Conservation (phyloP, 2,888 invertebrate genomes). For the Troilus luridus region DNA sequence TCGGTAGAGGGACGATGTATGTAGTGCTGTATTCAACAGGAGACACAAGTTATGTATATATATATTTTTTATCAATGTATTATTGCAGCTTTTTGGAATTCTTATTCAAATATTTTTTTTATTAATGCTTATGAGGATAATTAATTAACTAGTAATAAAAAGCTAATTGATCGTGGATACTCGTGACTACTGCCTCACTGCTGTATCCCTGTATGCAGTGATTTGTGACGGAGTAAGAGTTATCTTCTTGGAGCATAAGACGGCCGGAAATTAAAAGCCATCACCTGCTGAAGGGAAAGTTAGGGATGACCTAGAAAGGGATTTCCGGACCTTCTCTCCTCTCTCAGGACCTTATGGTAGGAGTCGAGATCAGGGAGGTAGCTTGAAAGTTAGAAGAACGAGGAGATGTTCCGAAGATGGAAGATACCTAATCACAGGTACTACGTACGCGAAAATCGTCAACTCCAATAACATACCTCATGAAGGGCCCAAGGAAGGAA, state of each 20-base stretch:
- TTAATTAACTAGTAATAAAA: neutral
- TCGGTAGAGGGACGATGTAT: neutral
- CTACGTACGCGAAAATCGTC: too few relatives aligned
- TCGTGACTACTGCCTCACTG: neutral
- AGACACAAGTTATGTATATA: neutral
- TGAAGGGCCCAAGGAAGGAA: too few relatives aligned
- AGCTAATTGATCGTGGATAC: neutral
- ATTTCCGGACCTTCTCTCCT: constrained; percentile 3
- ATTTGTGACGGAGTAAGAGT: neutral
- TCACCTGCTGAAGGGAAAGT: constrained; percentile 41
- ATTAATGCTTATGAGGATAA: neutral
- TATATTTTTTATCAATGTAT: too few relatives aligned
- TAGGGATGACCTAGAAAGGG: constrained; percentile 34
- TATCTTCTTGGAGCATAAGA: neutral
- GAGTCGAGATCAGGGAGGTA: neutral
- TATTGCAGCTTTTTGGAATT: neutral
- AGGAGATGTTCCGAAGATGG: neutral
- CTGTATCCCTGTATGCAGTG: neutral
- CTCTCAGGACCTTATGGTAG: neutral
- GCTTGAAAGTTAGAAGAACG: neutral
- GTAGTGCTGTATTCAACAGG: neutral
- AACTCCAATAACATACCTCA: too few relatives aligned
- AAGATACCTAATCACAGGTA: neutral
- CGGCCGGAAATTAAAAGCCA: constrained; percentile 43
- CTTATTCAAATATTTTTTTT: too few relatives aligned